Conservation (phyloP, 92 coral and sea anemone genomes). For the Siderastrea radians region DNA sequence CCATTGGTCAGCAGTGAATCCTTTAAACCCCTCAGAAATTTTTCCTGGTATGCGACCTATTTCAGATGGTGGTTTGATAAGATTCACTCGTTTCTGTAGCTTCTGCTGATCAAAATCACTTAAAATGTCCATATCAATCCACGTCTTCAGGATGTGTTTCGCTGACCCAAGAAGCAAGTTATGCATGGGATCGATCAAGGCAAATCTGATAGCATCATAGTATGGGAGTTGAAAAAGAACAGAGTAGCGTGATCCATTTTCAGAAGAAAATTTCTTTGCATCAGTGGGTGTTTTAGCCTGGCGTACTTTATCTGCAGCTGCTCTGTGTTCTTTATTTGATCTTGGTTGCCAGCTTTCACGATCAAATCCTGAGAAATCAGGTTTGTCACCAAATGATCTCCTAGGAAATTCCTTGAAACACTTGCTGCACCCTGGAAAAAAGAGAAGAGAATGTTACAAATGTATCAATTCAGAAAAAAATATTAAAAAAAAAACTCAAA, state of each 20-base stretch:
- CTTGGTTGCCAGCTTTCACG: constrained; percentile 62
- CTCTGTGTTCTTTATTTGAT: constrained; percentile 35
- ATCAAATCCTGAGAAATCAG: constrained; percentile 71
- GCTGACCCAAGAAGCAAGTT: constrained; percentile 59
- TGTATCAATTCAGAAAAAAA: not conserved
- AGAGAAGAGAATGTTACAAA: not conserved
- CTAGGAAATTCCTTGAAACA: constrained; percentile 67
- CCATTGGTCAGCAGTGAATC: constrained; percentile 57
- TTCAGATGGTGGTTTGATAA: constrained; percentile 51
- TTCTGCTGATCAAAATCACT: constrained; percentile 28
- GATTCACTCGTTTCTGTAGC: constrained; percentile 56
- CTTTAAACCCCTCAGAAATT: constrained; percentile 53
- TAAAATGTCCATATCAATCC: constrained; percentile 38
- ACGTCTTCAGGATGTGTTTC: constrained; percentile 51
- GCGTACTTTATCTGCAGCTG: constrained; percentile 67
- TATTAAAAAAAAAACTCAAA: not conserved
- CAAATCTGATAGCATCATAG: constrained; percentile 67
- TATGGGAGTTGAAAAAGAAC: constrained; percentile 57
- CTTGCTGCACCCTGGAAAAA: constrained; percentile 64
- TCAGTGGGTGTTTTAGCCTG: constrained; percentile 31
- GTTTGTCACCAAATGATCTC: constrained; percentile 55
- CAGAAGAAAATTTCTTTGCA: constrained; percentile 3
- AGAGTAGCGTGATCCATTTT: constrained; percentile 49
- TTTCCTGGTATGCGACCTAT: constrained; percentile 63
- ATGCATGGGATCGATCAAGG: constrained; percentile 72